Conservation (phyloP, 2,888 invertebrate species). For the Aphidoletes aphidimyza region DNA sequence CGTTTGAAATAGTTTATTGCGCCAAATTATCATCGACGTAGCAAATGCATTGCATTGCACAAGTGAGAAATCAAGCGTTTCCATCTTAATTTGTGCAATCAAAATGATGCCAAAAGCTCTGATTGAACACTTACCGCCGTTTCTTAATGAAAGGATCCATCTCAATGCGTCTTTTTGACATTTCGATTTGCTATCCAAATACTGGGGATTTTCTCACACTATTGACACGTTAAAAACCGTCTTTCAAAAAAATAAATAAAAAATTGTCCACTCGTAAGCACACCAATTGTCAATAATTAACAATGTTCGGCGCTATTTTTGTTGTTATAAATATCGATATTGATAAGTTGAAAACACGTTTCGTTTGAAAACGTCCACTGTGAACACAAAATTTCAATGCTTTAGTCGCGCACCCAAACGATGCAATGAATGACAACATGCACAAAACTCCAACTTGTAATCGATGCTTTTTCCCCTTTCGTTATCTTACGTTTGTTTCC, state of each 20-base stretch:
- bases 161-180: slow-evolving; percentile 89
- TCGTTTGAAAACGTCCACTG: background rate
- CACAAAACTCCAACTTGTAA: background rate
- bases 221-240: too few species aligned
- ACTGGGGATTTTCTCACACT: too few species aligned
- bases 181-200: too few species aligned
- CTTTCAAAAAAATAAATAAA: background rate
- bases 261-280: background rate
- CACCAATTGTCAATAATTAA: background rate
- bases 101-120: background rate
- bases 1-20: too few species aligned
- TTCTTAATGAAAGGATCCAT: slow-evolving; percentile 85
- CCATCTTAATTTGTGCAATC: too few species aligned
- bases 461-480: too few species aligned
- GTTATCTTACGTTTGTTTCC: background rate
- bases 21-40: too few species aligned
- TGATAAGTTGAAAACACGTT: background rate
- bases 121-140: slow-evolving; percentile 72
- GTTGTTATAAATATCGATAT: background rate
- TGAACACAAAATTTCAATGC: background rate
- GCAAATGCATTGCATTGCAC: too few species aligned
- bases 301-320: background rate
- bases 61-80: too few species aligned
- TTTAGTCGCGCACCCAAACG: background rate
- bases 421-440: background rate